Base-by-base conservation (phyloP, 2,888 invertebrate species). In the Dynastes grantii region DNA sequence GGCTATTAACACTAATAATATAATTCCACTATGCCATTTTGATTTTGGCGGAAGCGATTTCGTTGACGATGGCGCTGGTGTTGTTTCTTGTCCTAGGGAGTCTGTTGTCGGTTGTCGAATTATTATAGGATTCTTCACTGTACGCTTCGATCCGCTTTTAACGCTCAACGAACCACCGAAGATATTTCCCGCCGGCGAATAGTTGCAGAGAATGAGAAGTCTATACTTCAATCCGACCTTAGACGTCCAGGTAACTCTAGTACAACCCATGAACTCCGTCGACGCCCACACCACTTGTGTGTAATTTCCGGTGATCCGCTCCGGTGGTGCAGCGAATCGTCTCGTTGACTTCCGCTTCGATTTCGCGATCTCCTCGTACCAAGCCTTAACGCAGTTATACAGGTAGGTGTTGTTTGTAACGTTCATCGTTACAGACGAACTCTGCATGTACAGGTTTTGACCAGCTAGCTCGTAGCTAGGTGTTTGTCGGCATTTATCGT, bases 271-370 rank as follows among this genome's bases (percentile, higher is more conserved):
- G 58, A 65, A 45, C 8, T 63, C 61, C 2, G 75, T 65, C 16
- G 6, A 37, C 9, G 53, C 75, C 78, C 78, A 78, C 11, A 78
- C 37, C 67, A 78, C 37, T 29, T 78, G 73, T 2, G 75, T 61
- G 37, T 67, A 78, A 49, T 78, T 49, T 9, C 65, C 73, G 16
- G 49, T 22, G 4, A n/a, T 11, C 9, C 13, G 1, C n/a, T n/a
- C 8, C 6, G 55, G 8, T 40, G 16, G n/a, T 11, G n/a, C 1
- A 2, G 13, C n/a, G 55, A n/a, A 40, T 2, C 3, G 11, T n/a
- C 5, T n/a, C 9, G 29, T 6, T 8, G 16, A n/a, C n/a, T 2
- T 37, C 32, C 16, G 71, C 9, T 55, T 70, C 4, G 49, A 63
- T 8, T 61, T 11, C 4, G 3, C 11, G 37, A 76, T 63, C 32